phyloP scores from a whole-genome alignment of 2,888 invertebrate species.

The Cynaeus angustus region DNA sequence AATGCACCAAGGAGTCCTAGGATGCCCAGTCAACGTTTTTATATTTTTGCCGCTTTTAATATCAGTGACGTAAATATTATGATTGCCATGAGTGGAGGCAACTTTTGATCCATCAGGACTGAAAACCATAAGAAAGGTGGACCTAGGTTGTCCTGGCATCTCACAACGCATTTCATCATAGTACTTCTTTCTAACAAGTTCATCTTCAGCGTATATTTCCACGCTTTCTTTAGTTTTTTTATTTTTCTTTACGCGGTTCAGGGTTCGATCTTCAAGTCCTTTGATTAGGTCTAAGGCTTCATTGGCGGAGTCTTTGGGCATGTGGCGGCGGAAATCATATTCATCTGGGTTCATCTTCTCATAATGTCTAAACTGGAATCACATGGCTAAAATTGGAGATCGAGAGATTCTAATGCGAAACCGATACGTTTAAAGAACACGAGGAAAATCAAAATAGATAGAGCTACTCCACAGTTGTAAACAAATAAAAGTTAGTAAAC shows the following conservation, averaged over 20 bases:
- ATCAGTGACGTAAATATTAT: conserved; percentile 89
- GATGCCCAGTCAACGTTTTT: conserved; percentile 86
- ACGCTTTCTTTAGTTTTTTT: conserved; percentile 56
- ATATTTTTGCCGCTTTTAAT: conserved; percentile 85
- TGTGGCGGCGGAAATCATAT: conserved; percentile 48
- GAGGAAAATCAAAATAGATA: conserved; percentile 1
- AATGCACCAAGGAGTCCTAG: conserved; percentile 92
- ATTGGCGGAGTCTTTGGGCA: conserved; percentile 40
- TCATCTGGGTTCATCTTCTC: conserved; percentile 54
- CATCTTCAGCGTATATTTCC: conserved; percentile 63
- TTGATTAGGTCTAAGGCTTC: conserved; percentile 58
- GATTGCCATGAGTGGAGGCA: conserved; percentile 93
- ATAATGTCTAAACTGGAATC: conserved; percentile 10
- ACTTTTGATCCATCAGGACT: conserved; percentile 90
- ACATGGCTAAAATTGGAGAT: too few species aligned
- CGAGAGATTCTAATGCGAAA: not conserved
- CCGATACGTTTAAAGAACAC: not conserved
- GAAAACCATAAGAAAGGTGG: conserved; percentile 90
- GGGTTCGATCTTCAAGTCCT: conserved; percentile 60
- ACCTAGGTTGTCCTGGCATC: conserved; percentile 83
- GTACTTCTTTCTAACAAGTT: conserved; percentile 59
- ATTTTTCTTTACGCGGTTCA: conserved; percentile 56
- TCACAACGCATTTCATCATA: conserved; percentile 73
- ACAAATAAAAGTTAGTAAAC: conserved; percentile 13
- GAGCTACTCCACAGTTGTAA: conserved; percentile 6